Evolutionary conservation across 2,113 vertebrate genomes (phyloP).

Genomic region (Platysteira castanea): DNA sequence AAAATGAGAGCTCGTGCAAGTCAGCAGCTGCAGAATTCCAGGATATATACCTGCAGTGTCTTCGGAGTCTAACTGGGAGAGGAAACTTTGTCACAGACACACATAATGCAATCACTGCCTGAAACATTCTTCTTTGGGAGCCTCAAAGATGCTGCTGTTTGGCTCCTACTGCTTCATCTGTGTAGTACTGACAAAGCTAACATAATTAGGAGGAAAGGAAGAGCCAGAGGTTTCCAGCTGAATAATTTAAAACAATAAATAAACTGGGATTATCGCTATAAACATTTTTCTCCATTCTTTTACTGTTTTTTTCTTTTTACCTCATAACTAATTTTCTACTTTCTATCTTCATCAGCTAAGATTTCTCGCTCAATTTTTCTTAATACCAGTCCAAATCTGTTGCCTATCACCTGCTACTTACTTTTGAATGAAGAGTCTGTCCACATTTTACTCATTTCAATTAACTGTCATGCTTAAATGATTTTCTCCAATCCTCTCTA

Average conservation of each 20-base stretch:
- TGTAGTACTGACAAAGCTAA: neutral
- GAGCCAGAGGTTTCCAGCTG: neutral
- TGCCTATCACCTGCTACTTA: conserved; percentile 15
- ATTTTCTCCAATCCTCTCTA: neutral
- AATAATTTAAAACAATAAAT: neutral
- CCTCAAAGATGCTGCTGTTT: neutral
- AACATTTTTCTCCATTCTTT: neutral
- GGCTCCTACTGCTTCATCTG: neutral
- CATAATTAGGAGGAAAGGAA: neutral
- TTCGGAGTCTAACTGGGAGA: neutral
- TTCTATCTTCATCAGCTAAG: neutral
- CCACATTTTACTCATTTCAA: neutral
- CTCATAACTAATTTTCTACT: neutral
- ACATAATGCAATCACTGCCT: neutral
- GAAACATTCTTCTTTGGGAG: neutral
- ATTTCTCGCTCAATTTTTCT: neutral
- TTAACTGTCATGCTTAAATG: conserved; percentile 20
- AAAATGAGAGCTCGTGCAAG: neutral
- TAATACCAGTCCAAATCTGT: neutral
- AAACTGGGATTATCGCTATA: neutral
- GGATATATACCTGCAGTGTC: neutral
- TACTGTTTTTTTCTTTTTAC: neutral
- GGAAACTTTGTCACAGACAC: neutral
- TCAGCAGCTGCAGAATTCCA: neutral
- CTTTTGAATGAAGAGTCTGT: neutral